Percentiles rank a stretch among this genome's conserved stretches.
Conservation (phyloP, 2,888 invertebrate genomes). For the Stratiomys singularior region DNA sequence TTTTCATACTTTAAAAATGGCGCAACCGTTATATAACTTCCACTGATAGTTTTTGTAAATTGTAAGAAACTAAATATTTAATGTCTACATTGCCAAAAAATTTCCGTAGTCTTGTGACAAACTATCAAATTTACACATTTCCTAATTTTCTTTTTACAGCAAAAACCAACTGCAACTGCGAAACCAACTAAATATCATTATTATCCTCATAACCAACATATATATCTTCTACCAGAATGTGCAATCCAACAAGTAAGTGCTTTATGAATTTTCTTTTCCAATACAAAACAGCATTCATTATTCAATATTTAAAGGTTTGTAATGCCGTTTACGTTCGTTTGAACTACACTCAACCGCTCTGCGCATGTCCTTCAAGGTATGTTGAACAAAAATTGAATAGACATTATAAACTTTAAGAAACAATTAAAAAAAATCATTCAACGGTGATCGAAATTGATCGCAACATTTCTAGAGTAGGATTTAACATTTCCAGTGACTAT, state of each 20-base stretch:
- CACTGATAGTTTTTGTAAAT: no score
- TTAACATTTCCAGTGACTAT: no score
- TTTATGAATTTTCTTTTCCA: conserved; percentile 8
- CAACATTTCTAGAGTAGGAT: no score
- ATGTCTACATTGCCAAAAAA: no score
- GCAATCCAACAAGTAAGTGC: conserved; percentile 85
- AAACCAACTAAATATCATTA: conserved; percentile 94
- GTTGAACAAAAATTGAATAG: no score
- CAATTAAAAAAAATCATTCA: no score
- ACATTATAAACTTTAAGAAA: no score
- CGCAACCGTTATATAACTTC: no score
- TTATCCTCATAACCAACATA: conserved; percentile 93
- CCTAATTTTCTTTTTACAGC: conserved; percentile 69
- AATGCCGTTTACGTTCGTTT: conserved; percentile 92
- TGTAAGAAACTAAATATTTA: no score
- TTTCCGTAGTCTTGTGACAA: background rate
- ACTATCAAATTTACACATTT: background rate
- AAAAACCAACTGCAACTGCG: conserved; percentile 75
- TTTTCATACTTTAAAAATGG: no score
- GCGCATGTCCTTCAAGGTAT: conserved; percentile 85
- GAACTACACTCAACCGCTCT: conserved; percentile 92
- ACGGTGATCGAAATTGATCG: no score
- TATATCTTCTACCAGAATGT: conserved; percentile 91
- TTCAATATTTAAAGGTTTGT: conserved; percentile 73
- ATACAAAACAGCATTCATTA: conserved; percentile 5